Conservation (phyloP, 2,113 vertebrate genomes). For the Mastomys natalensis region DNA sequence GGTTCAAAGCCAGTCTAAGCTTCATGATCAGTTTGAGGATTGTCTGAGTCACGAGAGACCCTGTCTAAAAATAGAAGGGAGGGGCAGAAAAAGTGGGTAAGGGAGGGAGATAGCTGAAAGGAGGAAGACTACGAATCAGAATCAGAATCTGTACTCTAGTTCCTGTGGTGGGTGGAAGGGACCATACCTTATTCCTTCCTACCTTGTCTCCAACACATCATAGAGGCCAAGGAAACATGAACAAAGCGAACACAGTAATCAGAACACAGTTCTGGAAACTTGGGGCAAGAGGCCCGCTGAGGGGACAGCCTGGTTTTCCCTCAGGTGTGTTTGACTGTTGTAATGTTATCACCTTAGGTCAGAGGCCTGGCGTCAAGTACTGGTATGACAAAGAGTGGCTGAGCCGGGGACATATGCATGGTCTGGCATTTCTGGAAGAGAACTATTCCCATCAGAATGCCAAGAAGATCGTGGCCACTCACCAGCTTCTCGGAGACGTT, state of each 20-base stretch:
- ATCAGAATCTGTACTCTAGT: not conserved
- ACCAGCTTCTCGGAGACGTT: constrained; percentile 94
- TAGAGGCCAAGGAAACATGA: constrained; percentile 20
- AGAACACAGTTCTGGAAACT: not conserved
- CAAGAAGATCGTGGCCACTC: constrained; percentile 95
- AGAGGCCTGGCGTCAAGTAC: constrained; percentile 93
- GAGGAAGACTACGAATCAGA: not conserved
- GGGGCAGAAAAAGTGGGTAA: not conserved
- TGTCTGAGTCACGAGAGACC: not conserved
- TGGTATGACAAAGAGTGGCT: constrained; percentile 96
- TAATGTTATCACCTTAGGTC: constrained; percentile 87
- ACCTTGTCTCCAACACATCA: not conserved
- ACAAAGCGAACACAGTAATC: not conserved
- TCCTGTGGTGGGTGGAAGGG: not conserved
- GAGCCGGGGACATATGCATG: constrained; percentile 95
- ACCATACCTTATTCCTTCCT: not conserved
- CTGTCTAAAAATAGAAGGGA: not conserved
- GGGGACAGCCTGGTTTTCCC: constrained; percentile 47
- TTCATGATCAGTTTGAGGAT: not conserved
- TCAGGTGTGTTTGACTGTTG: constrained; percentile 59
- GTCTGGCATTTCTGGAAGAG: constrained; percentile 95
- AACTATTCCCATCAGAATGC: constrained; percentile 97
- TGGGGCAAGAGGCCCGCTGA: not conserved
- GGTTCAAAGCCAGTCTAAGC: not conserved
- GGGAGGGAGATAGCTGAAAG: not conserved